Evolutionary conservation across 2,797 vertebrate genomes (phyloP).

Genomic region (Acanthurus leucopareius): DNA sequence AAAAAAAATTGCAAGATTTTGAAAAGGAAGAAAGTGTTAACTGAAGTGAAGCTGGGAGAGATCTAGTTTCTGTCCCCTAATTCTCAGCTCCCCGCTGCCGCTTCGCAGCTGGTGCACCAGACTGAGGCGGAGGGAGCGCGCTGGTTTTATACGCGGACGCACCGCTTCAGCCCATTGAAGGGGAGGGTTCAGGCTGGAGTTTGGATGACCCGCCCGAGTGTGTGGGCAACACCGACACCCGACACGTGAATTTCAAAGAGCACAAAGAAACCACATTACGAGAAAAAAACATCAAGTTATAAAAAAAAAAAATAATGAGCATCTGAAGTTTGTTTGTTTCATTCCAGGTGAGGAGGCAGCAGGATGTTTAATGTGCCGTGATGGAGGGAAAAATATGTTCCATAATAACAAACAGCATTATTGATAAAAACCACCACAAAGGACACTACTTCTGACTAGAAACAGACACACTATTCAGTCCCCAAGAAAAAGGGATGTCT

Average conservation of each 20-base stretch:
- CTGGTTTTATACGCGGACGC: constrained; percentile 65
- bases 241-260: constrained; percentile 36
- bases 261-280: neutral
- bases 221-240: constrained; percentile 29
- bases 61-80: constrained; percentile 27
- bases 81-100: constrained; percentile 36
- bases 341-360: neutral
- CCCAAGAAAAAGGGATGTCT: too few species aligned
- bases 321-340: neutral
- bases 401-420: neutral
- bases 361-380: neutral
- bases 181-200: constrained; percentile 61
- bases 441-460: too few species aligned
- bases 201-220: constrained; percentile 30
- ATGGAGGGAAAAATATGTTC: neutral
- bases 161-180: neutral
- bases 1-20: neutral
- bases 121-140: constrained; percentile 46
- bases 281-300: neutral
- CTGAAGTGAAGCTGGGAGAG: constrained; percentile 41
- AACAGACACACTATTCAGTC: neutral
- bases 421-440: neutral
- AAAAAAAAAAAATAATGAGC: neutral
- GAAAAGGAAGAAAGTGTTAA: neutral
- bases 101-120: constrained; percentile 70